Conservation (phyloP, 2,113 vertebrate species). For the Aegotheles bennettii region DNA sequence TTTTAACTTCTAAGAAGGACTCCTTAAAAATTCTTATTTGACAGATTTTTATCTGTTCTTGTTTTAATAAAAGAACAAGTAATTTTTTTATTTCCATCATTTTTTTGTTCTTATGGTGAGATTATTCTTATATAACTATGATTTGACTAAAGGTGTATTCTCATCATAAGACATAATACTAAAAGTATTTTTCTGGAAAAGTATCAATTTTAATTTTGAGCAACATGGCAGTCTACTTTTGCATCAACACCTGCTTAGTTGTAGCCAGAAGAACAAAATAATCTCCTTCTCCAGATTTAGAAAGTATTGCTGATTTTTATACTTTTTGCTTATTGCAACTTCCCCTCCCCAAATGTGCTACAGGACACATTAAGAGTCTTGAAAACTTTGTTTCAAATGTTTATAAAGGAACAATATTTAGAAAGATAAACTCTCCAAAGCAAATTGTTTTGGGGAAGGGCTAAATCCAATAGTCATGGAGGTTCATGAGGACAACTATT, state of each 20-base stretch:
- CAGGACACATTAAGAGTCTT: neutral
- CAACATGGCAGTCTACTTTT: neutral
- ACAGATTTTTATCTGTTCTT: neutral
- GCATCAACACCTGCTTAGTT: neutral
- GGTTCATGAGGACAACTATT: neutral
- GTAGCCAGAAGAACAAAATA: neutral
- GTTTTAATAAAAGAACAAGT: neutral
- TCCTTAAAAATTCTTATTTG: neutral
- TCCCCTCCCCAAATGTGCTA: neutral
- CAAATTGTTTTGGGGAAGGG: neutral
- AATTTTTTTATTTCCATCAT: neutral
- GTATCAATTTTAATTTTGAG: neutral
- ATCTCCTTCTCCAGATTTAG: neutral
- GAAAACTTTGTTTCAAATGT: neutral
- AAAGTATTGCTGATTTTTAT: neutral
- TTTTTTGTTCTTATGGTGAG: neutral
- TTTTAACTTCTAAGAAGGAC: neutral
- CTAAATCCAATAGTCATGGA: neutral
- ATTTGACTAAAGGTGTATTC: neutral
- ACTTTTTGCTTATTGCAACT: neutral
- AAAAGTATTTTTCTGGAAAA: neutral
- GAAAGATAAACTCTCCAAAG: neutral
- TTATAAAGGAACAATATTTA: neutral
- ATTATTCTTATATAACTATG: neutral
- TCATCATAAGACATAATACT: neutral